Evolutionary conservation across 2,888 invertebrate species (phyloP).

Genomic region (Criorhina ranunculi): DNA sequence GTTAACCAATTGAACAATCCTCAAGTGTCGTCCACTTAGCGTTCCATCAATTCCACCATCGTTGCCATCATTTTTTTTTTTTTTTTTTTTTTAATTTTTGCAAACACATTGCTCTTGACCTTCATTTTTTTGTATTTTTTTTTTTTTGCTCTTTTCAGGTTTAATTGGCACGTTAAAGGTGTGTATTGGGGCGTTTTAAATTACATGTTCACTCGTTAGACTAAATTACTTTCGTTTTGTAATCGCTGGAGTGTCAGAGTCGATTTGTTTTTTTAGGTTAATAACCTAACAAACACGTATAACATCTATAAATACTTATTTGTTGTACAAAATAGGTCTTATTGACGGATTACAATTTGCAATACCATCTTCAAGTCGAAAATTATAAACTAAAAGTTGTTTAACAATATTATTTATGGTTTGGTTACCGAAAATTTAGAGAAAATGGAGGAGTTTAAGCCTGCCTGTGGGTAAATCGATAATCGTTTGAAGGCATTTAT

Average conservation of each 20-base stretch:
- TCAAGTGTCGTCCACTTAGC: background rate
- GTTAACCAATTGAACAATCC: background rate
- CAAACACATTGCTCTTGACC: too few species aligned
- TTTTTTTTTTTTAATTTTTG: too few species aligned
- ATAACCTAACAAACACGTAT: constrained; percentile 9
- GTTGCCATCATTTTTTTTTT: too few species aligned
- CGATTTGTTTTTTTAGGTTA: constrained; percentile 27
- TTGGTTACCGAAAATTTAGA: too few species aligned
- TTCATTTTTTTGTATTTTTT: too few species aligned
- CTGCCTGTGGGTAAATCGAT: too few species aligned
- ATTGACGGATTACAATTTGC: constrained; percentile 30
- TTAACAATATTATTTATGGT: constrained; percentile 2
- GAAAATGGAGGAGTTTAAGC: too few species aligned
- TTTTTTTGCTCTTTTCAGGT: too few species aligned
- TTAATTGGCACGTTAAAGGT: constrained; percentile 13
- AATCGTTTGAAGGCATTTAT: too few species aligned
- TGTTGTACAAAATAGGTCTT: constrained; percentile 2
- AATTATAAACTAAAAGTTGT: background rate
- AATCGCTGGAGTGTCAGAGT: background rate
- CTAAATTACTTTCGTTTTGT: constrained; percentile 15
- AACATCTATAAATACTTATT: background rate
- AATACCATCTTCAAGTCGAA: constrained; percentile 21
- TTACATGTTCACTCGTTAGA: constrained; percentile 1
- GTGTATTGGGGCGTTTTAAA: constrained; percentile 6
- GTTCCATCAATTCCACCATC: too few species aligned